These are phyloP conservation scores for Plagodis dolabraria DNA, from an alignment of 2,888 invertebrate species.

Conservation along the genomic window DNA sequence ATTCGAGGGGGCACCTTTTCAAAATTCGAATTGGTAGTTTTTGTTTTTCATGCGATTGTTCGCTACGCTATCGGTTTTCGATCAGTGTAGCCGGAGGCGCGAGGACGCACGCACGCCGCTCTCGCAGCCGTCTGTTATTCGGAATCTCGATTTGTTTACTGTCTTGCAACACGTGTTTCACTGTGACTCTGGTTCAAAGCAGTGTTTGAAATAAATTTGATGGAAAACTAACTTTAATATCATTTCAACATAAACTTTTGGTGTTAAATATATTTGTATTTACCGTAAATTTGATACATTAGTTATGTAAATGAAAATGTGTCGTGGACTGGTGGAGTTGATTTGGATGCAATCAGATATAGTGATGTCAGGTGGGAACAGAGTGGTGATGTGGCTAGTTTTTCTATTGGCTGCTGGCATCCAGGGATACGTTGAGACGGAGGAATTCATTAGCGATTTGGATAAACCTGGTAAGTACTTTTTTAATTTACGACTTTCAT, in stretches of 20 bases:
- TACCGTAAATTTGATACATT: not conserved
- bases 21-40: conserved; percentile 31
- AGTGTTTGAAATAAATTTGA: conserved; percentile 1
- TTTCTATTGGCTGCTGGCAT: conserved; percentile 63
- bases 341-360: conserved; percentile 29
- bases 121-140: conserved; percentile 28
- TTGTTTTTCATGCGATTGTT: conserved; percentile 48
- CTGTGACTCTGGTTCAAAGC: conserved; percentile 24
- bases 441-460: conserved; percentile 82
- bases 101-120: conserved; percentile 61
- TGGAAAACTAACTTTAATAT: not conserved
- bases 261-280: conserved; percentile 1
- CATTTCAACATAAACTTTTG: not conserved
- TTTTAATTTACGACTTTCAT: conserved; percentile 36
- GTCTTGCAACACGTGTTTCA: conserved; percentile 51
- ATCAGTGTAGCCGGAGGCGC: conserved; percentile 68
- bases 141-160: conserved; percentile 55
- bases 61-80: conserved; percentile 64
- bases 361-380: conserved; percentile 38
- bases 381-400: conserved; percentile 46
- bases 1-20: conserved; percentile 30
- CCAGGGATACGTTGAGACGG: conserved; percentile 79
- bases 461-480: conserved; percentile 80
- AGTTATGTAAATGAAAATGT: conserved; percentile 6
- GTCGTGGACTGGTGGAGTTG: conserved; percentile 21